Evolutionary conservation across 92 coral and sea anemone species (phyloP).

Genomic region (Meandrina meandrites): DNA sequence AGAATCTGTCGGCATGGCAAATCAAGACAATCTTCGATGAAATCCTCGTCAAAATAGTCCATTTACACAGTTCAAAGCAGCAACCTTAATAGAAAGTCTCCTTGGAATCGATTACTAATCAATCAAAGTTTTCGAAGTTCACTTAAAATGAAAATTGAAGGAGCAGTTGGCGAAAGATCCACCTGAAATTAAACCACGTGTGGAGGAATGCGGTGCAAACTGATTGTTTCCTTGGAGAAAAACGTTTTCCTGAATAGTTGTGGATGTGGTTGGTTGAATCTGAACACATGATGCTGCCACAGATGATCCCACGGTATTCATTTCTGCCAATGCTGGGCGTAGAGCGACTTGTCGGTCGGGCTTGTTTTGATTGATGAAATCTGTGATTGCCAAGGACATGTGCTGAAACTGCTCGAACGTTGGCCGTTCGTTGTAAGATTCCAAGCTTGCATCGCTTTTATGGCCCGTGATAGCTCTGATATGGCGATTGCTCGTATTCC

Average conservation of each 20-base stretch:
- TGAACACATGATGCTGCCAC: neutral
- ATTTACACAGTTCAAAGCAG: too few species aligned
- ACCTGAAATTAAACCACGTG: neutral
- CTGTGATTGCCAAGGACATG: too few species aligned
- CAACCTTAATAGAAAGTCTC: too few species aligned
- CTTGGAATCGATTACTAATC: neutral
- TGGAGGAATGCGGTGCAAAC: neutral
- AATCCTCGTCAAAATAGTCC: too few species aligned
- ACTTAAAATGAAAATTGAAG: too few species aligned
- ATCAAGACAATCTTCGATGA: too few species aligned
- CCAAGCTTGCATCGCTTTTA: conserved; percentile 34
- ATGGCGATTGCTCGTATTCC: conserved; percentile 19
- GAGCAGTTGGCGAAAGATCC: conserved; percentile 10
- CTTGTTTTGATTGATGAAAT: neutral
- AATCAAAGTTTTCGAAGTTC: neutral
- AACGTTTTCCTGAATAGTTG: neutral
- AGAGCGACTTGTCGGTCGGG: neutral
- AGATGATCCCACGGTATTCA: neutral
- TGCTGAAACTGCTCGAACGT: too few species aligned
- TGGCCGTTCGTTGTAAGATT: conserved; percentile 42
- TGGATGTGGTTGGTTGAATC: neutral
- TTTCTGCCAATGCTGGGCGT: neutral
- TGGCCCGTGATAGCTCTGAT: conserved; percentile 53
- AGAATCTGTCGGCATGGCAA: too few species aligned
- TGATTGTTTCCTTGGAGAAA: neutral